Evolutionary conservation across 2,888 invertebrate species (phyloP).

Genomic region (Molorchus minor): DNA sequence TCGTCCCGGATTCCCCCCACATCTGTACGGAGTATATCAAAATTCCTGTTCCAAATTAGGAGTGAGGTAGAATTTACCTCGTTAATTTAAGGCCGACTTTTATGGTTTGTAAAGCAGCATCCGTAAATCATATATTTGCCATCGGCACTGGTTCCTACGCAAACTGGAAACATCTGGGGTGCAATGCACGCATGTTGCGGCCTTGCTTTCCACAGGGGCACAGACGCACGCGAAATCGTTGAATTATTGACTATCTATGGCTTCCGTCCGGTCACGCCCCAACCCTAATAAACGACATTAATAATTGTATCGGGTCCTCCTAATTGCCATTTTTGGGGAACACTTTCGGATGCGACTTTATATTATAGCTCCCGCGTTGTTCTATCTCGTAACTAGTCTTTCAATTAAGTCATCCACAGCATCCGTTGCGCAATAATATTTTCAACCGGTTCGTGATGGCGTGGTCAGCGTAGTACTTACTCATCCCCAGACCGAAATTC

Average conservation of each 20-base stretch:
- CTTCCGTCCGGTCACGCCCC: conserved; percentile 61
- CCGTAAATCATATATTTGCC: conserved; percentile 52
- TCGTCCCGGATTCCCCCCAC: conserved; percentile 24
- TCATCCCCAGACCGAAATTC: too few species aligned
- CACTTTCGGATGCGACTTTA: conserved; percentile 6
- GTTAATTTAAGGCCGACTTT: conserved; percentile 49
- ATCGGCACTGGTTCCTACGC: conserved; percentile 45
- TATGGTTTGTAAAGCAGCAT: conserved; percentile 52
- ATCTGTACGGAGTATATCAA: conserved; percentile 43
- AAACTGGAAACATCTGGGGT: conserved; percentile 55
- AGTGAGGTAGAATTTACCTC: conserved; percentile 46
- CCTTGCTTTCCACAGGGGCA: conserved; percentile 38
- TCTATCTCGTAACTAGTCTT: neutral
- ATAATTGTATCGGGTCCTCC: conserved; percentile 47
- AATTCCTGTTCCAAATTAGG: conserved; percentile 43
- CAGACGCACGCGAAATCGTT: conserved; percentile 53
- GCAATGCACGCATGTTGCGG: conserved; percentile 53
- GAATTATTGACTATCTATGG: conserved; percentile 61
- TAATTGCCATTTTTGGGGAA: conserved; percentile 40
- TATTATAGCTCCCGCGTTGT: neutral
- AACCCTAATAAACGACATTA: conserved; percentile 53
- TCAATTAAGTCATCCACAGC: too few species aligned
- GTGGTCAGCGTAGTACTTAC: too few species aligned
- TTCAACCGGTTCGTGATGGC: too few species aligned
- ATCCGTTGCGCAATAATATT: too few species aligned